Conservation (phyloP, 2,113 vertebrate species). For the Equus przewalskii region DNA sequence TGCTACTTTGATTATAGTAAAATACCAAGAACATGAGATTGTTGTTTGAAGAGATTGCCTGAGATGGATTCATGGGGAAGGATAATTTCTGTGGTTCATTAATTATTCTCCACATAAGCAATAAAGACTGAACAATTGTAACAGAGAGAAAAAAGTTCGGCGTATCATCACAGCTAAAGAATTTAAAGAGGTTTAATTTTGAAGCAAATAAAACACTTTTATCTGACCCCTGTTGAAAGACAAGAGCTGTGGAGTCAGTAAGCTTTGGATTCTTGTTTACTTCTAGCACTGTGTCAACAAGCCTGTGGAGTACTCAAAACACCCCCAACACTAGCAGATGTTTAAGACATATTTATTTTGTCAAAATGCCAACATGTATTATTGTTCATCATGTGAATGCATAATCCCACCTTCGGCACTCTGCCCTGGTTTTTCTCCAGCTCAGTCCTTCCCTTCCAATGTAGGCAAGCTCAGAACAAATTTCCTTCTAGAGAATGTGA, state of each 20-base stretch:
- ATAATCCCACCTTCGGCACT: neutral
- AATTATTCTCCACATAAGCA: neutral
- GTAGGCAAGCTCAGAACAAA: constrained; percentile 25
- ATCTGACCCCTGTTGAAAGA: neutral
- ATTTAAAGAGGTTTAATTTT: constrained; percentile 20
- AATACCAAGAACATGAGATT: neutral
- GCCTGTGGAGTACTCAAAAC: constrained; percentile 20
- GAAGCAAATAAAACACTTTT: neutral
- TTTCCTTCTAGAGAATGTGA: constrained; percentile 7
- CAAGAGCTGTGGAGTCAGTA: neutral
- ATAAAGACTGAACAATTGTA: neutral
- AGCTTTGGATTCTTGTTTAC: neutral
- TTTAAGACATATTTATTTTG: constrained; percentile 64
- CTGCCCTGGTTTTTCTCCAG: constrained; percentile 8
- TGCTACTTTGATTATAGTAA: neutral
- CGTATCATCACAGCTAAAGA: neutral
- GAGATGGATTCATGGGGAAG: neutral
- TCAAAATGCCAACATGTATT: constrained; percentile 8
- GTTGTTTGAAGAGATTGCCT: neutral
- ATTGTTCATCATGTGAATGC: constrained; percentile 52
- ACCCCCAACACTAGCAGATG: neutral
- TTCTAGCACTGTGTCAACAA: constrained; percentile 43
- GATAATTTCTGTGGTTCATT: neutral
- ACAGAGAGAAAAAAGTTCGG: neutral
- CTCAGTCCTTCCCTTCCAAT: neutral